Evolutionary conservation across 2,797 vertebrate genomes (phyloP), one percentile per base, ranked within the genome.

Genomic region (Gymnodraco acuticeps): DNA sequence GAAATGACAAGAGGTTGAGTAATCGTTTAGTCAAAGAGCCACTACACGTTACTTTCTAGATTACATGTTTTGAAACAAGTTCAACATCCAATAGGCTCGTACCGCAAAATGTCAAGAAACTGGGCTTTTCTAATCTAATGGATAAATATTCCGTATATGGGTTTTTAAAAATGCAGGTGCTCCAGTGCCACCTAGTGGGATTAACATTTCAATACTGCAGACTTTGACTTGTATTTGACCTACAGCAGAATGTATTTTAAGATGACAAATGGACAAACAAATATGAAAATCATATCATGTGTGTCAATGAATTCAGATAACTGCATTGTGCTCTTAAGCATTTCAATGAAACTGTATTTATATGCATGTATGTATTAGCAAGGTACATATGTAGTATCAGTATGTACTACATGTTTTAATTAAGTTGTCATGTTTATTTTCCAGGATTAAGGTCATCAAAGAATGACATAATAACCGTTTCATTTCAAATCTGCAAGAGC

Each of bases 161-260:
- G 33, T 10, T 56, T n/a, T 19, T 50, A 50, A 3, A 33, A 17
- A n/a, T 3, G 8, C 20, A 50, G 33, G 46, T n/a, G 47, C 64
- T 78, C n/a, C 63, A 16, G 43, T 70, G 83, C 73, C 88, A 82
- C 67, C 88, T 85, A 71, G 70, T 79, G 90, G 76, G 62, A 0
- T 31, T 6, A 31, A 3, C 1, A 3, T 47, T 1, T 58, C 12
- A 65, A 14, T 61, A 19, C 20, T n/a, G 31, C 3, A 16, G 33
- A n/a, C 12, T 15, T n/a, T 64, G 47, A 55, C 65, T 33, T 46
- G 59, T 4, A 63, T 43, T 46, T 63, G 55, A 82, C 61, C 16
- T 6, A 8, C 43, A 60, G 23, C 13, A 38, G 14, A 19, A 46
- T 11, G 38, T 51, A 38, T 53, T 50, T 51, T 16, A 47, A 8